phyloP scores from a whole-genome alignment of 2,113 vertebrate species.

The Parotia lawesii region DNA sequence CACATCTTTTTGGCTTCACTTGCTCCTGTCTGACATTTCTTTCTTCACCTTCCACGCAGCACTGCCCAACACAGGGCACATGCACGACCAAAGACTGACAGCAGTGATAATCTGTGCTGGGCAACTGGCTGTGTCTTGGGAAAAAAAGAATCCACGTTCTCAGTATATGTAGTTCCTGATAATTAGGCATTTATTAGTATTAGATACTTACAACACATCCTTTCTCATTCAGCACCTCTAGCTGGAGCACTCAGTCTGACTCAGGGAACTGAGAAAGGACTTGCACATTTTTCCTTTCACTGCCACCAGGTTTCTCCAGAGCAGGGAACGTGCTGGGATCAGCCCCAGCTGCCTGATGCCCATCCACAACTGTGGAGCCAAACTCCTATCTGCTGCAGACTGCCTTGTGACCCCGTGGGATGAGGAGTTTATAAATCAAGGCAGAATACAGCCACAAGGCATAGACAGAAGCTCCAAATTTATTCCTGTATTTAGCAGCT shows the following conservation, averaged over 20 bases:
- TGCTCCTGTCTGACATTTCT: background rate
- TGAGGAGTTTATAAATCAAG: conserved; percentile 26
- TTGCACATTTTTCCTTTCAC: background rate
- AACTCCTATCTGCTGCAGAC: background rate
- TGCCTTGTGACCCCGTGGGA: background rate
- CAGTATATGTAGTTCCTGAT: background rate
- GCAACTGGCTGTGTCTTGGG: background rate
- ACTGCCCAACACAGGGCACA: background rate
- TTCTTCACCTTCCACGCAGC: background rate
- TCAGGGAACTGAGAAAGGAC: background rate
- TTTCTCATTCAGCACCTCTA: background rate
- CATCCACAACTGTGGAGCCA: background rate
- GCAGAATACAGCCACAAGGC: background rate
- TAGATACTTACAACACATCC: background rate
- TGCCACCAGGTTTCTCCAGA: background rate
- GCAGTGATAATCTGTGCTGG: background rate
- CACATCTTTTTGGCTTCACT: background rate
- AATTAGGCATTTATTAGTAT: background rate
- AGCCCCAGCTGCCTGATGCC: background rate
- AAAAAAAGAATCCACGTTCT: background rate
- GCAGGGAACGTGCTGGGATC: background rate
- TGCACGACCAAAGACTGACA: background rate
- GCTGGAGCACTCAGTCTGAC: background rate
- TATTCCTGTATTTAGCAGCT: conserved; percentile 36
- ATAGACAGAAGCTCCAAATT: background rate